Base-by-base conservation (phyloP, 1,140 invertebrate species). In the Temnothorax nylanderi region DNA sequence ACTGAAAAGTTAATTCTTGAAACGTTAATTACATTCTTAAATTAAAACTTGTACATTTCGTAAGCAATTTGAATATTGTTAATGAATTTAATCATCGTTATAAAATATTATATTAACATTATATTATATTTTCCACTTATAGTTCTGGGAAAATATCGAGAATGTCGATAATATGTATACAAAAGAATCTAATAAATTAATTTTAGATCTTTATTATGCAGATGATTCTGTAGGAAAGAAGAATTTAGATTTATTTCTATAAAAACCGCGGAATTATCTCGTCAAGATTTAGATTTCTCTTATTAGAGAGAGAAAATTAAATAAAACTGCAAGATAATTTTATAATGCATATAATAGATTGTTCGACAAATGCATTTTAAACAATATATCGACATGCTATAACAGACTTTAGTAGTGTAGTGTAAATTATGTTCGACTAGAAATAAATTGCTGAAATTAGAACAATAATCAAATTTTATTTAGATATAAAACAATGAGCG, bases 401-500 rank as follows among this genome's bases (percentile, higher is more conserved):
- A 58, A 75, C 8, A 8, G 32, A 69, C 3, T 71, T 71, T 26
- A 37, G 1, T 18, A 18, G 0, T 13, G 1, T 18, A 18, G 0
- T 13, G 34, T 2, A 75, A 18, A 44, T 41, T 76, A 21, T 21
- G 11, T 41, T 44, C 32, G 34, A 76, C 60, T 76, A 41, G 34
- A 41, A 16, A 26, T 16, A 16, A 76, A 16, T 6, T 65, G 44
- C 3, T 34, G 16, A 37, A 64, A 65, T 64, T 21, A 21, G 76
- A 51, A 51, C 13, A 67, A 64, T 1, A 11, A 18, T 76, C 0
- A 6, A 37, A 65, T 67, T 80, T 56, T n/a, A 65, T 80, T 80
- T 80, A 26, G 60, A 49, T 47, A 2, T 44, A 56, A 81, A 56
- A 58, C 49, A 72, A 78, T n/a, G 49, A 60, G 41, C 56, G 65